Conservation (phyloP, 2,797 vertebrate genomes). For the Halcyon leucocephala region DNA sequence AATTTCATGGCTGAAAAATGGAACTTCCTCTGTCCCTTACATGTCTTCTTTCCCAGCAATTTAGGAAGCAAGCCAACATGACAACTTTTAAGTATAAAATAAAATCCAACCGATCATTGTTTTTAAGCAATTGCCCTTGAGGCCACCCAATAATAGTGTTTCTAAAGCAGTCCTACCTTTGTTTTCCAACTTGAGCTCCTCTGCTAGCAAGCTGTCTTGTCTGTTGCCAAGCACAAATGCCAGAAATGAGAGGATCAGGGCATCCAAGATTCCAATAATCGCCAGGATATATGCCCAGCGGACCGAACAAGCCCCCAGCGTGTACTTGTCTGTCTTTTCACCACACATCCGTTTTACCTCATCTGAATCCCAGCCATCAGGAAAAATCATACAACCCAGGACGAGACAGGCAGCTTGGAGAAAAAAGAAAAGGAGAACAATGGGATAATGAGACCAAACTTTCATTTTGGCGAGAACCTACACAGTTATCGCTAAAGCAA, state of each 20-base stretch:
- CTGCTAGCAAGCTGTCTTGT: slow-evolving; percentile 95
- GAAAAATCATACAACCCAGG: slow-evolving; percentile 98
- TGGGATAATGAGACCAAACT: slow-evolving; percentile 43
- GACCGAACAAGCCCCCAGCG: slow-evolving; percentile 95
- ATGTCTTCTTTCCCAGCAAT: background rate
- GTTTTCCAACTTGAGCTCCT: slow-evolving; percentile 97
- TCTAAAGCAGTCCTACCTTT: slow-evolving; percentile 83
- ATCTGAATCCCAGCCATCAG: slow-evolving; percentile 97
- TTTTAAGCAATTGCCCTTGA: background rate
- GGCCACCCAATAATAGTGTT: slow-evolving; percentile 14
- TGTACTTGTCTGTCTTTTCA: slow-evolving; percentile 98
- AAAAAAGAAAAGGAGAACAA: slow-evolving; percentile 60
- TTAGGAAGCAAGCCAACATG: background rate
- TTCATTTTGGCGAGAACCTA: slow-evolving; percentile 26
- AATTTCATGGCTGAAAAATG: background rate
- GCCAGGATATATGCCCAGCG: slow-evolving; percentile 99
- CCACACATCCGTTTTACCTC: slow-evolving; percentile 98
- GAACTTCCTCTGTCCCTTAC: background rate
- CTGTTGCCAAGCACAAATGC: slow-evolving; percentile 98
- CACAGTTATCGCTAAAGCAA: slow-evolving; percentile 44
- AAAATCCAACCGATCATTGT: background rate
- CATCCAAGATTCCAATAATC: slow-evolving; percentile 98
- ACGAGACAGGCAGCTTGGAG: slow-evolving; percentile 92
- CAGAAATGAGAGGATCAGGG: slow-evolving; percentile 97
- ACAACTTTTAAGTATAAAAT: background rate